These are phyloP conservation scores for Agelastica alni DNA, from an alignment of 2,888 invertebrate genomes.

Conservation along the genomic window DNA sequence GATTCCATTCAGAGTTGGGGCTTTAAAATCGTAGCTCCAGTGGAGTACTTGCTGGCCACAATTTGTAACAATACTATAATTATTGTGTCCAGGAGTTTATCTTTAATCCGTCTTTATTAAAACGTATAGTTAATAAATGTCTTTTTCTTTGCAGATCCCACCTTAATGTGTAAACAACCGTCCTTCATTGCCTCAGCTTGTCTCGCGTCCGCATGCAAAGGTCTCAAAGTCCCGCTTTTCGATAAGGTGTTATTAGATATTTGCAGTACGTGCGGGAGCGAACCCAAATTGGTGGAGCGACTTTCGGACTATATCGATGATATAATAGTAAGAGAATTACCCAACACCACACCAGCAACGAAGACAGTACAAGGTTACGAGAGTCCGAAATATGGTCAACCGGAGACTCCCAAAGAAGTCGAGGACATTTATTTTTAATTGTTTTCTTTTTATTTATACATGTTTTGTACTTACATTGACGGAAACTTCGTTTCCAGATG, in stretches of 20 bases:
- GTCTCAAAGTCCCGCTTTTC: slow-evolving; percentile 60
- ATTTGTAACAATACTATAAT: too few relatives aligned
- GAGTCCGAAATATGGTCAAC: slow-evolving; percentile 53
- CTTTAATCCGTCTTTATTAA: too few relatives aligned
- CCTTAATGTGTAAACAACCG: slow-evolving; percentile 70
- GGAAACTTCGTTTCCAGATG: slow-evolving; percentile 1
- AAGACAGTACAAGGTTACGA: slow-evolving; percentile 43
- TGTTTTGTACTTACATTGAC: slow-evolving; percentile 1
- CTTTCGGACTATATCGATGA: slow-evolving; percentile 64
- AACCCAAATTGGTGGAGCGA: slow-evolving; percentile 60
- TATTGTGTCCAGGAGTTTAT: too few relatives aligned
- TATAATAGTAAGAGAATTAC: slow-evolving; percentile 59
- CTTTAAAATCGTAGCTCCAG: too few relatives aligned
- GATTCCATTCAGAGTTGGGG: too few relatives aligned
- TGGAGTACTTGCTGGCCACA: too few relatives aligned
- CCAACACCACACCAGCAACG: slow-evolving; percentile 33
- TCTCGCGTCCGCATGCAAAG: slow-evolving; percentile 70
- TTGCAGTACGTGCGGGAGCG: slow-evolving; percentile 58
- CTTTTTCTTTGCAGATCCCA: slow-evolving; percentile 76
- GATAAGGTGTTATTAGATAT: slow-evolving; percentile 51
- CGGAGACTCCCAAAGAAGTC: slow-evolving; percentile 56
- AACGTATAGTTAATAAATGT: too few relatives aligned
- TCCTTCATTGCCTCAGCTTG: slow-evolving; percentile 73
- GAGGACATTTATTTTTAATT: slow-evolving; percentile 54
- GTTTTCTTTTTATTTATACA: slow-evolving; percentile 7